A percentile compares a stretch with the other conserved stretches of the same genome.
Conservation (phyloP, 1,140 invertebrate genomes). For the Drosophila albomicans region DNA sequence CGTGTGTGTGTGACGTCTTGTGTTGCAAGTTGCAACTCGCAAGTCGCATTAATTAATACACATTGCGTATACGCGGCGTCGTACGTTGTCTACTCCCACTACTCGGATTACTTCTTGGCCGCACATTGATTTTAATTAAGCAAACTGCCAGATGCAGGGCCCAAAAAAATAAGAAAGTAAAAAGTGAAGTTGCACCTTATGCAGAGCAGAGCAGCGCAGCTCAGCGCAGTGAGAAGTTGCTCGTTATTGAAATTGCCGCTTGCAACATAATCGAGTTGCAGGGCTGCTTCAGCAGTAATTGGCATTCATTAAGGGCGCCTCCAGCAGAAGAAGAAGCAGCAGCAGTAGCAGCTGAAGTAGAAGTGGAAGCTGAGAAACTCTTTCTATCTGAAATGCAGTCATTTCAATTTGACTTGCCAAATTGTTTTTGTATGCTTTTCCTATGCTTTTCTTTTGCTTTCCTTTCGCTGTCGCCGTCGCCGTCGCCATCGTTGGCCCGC, state of each 20-base stretch:
- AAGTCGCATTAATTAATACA: slow-evolving; percentile 41
- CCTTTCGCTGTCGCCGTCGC: slow-evolving; percentile 2
- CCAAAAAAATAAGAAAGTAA: too few species aligned
- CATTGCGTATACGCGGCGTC: slow-evolving; percentile 45
- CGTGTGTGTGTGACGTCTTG: slow-evolving; percentile 11
- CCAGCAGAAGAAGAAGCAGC: background rate
- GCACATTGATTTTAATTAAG: slow-evolving; percentile 37
- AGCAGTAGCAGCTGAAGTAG: slow-evolving; percentile 5
- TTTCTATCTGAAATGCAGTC: slow-evolving; percentile 19
- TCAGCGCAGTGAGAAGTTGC: background rate
- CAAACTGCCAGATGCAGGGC: background rate
- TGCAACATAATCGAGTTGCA: slow-evolving; percentile 42
- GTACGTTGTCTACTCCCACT: background rate
- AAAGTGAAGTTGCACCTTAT: background rate
- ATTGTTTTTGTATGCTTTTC: slow-evolving; percentile 27
- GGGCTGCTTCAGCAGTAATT: slow-evolving; percentile 35
- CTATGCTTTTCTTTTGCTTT: slow-evolving; percentile 5
- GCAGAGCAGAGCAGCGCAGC: background rate
- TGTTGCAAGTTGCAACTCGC: slow-evolving; percentile 6
- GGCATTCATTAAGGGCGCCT: slow-evolving; percentile 45
- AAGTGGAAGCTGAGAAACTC: too few species aligned
- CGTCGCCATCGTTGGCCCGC: background rate
- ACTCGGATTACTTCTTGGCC: background rate
- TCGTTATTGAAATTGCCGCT: slow-evolving; percentile 34
- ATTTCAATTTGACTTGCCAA: slow-evolving; percentile 58